Evolutionary conservation across 1,140 invertebrate genomes (phyloP).

Genomic region (Leguminivora glycinivorella): DNA sequence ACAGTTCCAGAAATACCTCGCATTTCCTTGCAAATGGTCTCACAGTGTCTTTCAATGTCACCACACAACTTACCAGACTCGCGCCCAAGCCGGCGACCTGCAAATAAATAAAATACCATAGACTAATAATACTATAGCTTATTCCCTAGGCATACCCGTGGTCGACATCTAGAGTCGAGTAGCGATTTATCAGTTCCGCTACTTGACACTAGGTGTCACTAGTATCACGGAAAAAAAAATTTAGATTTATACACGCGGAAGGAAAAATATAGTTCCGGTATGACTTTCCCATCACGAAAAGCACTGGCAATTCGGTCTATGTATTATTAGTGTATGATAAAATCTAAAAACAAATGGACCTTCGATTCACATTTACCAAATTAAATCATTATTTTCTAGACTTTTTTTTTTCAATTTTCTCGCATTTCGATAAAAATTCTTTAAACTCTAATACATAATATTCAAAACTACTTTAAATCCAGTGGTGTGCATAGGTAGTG

Average conservation of each 20-base stretch:
- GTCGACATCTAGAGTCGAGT: too few species aligned
- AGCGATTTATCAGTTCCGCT: too few species aligned
- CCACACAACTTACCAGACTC: conserved; percentile 3
- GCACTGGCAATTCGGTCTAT: too few species aligned
- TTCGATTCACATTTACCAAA: conserved; percentile 23
- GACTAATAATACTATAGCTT: too few species aligned
- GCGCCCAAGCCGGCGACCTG: not conserved
- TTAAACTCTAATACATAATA: conserved; percentile 26
- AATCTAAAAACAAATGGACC: conserved; percentile 23
- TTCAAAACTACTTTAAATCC: conserved; percentile 20
- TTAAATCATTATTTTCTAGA: conserved; percentile 16
- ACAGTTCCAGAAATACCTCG: not conserved
- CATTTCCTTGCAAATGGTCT: conserved; percentile 20
- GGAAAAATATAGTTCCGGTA: too few species aligned
- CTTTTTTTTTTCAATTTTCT: conserved; percentile 23
- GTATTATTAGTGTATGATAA: too few species aligned
- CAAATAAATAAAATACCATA: conserved; percentile 28
- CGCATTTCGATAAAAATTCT: conserved; percentile 23
- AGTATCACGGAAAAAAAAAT: too few species aligned
- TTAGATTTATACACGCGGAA: too few species aligned
- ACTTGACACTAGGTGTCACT: too few species aligned
- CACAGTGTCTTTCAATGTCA: not conserved
- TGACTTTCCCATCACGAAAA: too few species aligned
- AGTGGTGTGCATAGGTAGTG: not conserved
- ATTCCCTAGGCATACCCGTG: too few species aligned